Evolutionary conservation across 37 sponge, comb jelly and placozoan genomes (phyloP), one percentile per base, ranked within the genome.

Genomic region (Lycopodina hypogea): DNA sequence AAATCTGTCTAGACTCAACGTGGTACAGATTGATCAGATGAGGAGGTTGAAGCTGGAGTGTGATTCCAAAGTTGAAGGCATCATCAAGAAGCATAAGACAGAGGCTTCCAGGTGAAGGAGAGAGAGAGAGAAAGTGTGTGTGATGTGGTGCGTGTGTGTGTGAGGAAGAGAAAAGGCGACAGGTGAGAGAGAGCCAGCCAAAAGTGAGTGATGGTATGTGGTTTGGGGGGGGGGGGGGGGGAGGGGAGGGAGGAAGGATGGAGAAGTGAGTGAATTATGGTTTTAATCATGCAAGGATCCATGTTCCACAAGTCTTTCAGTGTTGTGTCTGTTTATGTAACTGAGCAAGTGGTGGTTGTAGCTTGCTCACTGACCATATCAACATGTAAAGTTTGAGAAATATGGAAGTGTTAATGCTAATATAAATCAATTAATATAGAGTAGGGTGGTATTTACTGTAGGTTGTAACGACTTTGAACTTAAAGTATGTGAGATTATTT

Each of bases 21-120:
- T 45, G 62, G 50, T 70, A 22, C 81, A 83, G 69, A 84, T 87
- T 24, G 88, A 92, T 0, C 77, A 57, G 60, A 41, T 84, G 36
- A 68, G 84, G 42, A 76, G 81, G 32, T 48, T 84, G 88, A 87
- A 72, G 56, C 71, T 76, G 11, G 81, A 92, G 26, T 87, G 87
- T 69, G 78, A 87, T 42, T 26, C 60, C 29, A 81, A 84, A 55
- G 17, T 87, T 26, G 74, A 42, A 33, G n/a, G 17, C 37, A 15
- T 92, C n/a, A 36, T 81, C 42, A 79, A 76, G 29, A 75, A 92
- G 75, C 69, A 79, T 39, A 77, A 87, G 78, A 40, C 78, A 0
- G 88, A 87, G 50, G 86, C 86, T 40, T 58, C 76, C 1, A 76
- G 76, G 76, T 76, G 29, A 55, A 8, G 9, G 34, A 68, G 30